Conservation (phyloP, 2,113 vertebrate species). For the Pitta sordida region DNA sequence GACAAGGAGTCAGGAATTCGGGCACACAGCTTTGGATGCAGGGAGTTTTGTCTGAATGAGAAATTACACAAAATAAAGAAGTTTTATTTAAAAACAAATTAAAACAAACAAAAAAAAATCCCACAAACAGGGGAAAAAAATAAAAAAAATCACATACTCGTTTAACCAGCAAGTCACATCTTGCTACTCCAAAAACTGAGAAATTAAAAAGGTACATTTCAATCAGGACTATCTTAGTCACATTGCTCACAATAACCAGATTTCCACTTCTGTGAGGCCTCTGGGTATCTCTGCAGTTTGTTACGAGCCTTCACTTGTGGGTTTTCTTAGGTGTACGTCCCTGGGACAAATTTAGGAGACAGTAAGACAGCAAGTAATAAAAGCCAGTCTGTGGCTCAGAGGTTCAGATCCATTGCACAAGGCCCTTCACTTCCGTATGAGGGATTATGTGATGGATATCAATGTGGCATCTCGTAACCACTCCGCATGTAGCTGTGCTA, state of each 20-base stretch:
- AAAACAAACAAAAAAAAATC: not conserved
- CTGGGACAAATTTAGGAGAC: not conserved
- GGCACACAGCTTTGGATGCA: not conserved
- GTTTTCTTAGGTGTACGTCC: not conserved
- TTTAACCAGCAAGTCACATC: not conserved
- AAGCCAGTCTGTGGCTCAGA: not conserved
- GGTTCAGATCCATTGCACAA: not conserved
- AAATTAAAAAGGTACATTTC: not conserved
- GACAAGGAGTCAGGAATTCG: not conserved
- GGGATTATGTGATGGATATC: not conserved
- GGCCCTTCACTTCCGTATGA: not conserved
- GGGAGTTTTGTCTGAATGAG: not conserved
- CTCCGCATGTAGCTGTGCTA: not conserved
- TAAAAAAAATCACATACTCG: no score
- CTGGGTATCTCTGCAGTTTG: not conserved
- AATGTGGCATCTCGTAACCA: not conserved
- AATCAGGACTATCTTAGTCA: not conserved
- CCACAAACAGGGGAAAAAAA: not conserved
- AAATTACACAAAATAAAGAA: not conserved
- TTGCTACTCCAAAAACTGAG: not conserved
- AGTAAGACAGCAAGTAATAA: not conserved
- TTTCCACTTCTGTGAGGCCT: not conserved
- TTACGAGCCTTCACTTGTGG: not conserved
- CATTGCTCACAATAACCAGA: not conserved
- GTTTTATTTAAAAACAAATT: not conserved